A percentile compares a stretch with the other conserved stretches of the same genome.
Conservation (phyloP, 2,888 invertebrate genomes). For the Biston betularia region DNA sequence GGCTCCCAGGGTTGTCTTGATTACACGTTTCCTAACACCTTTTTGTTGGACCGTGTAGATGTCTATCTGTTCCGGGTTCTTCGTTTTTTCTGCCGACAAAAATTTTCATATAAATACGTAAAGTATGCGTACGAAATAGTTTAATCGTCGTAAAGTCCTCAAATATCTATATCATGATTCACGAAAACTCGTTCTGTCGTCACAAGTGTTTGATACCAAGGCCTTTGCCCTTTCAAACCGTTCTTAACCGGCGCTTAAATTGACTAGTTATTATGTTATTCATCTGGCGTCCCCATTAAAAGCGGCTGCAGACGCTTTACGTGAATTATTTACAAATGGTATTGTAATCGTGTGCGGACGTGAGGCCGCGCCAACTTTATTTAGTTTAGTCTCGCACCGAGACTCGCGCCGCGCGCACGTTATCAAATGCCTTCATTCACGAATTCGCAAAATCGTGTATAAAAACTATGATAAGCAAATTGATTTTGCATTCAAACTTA, state of each 20-base stretch:
- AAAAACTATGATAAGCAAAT: conserved; percentile 19
- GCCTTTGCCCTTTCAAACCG: conserved; percentile 55
- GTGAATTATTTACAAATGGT: conserved; percentile 74
- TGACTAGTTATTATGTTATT: conserved; percentile 55
- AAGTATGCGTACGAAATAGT: conserved; percentile 4
- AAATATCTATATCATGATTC: conserved; percentile 35
- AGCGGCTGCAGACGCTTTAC: conserved; percentile 46
- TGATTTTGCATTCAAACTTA: conserved; percentile 61
- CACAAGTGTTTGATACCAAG: conserved; percentile 46
- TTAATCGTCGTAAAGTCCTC: conserved; percentile 31
- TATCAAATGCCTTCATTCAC: conserved; percentile 52
- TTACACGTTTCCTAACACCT: conserved; percentile 87
- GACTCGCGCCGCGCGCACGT: conserved; percentile 57
- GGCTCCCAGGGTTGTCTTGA: conserved; percentile 87
- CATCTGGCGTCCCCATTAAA: conserved; percentile 56
- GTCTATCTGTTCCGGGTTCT: conserved; percentile 90
- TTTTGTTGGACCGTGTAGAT: conserved; percentile 88
- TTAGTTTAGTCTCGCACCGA: conserved; percentile 58
- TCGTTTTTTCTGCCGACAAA: conserved; percentile 88
- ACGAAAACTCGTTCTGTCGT: conserved; percentile 41
- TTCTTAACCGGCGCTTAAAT: conserved; percentile 46
- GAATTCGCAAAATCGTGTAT: conserved; percentile 38
- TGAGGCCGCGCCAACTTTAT: conserved; percentile 66
- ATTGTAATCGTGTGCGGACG: conserved; percentile 63
- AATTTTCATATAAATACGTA: conserved; percentile 27